Conservation (phyloP, 1,140 invertebrate genomes). For the Bradysia coprophila region DNA sequence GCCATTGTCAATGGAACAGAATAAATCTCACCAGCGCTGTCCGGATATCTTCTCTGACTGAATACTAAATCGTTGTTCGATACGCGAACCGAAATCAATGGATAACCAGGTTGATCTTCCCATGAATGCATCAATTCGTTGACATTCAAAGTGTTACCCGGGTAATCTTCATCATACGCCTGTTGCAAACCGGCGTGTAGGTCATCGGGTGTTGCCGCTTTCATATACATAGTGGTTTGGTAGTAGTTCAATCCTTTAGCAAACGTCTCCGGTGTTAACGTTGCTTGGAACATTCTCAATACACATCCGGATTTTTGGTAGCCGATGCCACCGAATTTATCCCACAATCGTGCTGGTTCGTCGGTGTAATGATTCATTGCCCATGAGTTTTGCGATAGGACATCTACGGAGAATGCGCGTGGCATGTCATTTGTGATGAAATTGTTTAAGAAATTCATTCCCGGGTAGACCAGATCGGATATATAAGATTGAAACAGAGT, state of each 20-base stretch:
- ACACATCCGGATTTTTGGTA: constrained; percentile 42
- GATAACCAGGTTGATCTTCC: constrained; percentile 37
- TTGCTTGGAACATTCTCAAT: not conserved
- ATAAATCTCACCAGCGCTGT: too few relatives aligned
- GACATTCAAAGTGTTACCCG: constrained; percentile 11
- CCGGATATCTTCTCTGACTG: too few relatives aligned
- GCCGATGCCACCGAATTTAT: constrained; percentile 49
- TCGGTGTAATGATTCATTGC: constrained; percentile 43
- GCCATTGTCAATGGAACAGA: too few relatives aligned
- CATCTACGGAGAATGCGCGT: constrained; percentile 11
- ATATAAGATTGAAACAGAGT: constrained; percentile 25
- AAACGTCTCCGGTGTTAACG: not conserved
- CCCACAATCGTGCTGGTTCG: constrained; percentile 39
- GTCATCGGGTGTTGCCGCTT: constrained; percentile 11
- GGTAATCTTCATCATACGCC: constrained; percentile 13
- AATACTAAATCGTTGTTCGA: too few relatives aligned
- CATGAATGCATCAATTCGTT: constrained; percentile 35
- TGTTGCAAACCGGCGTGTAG: constrained; percentile 32
- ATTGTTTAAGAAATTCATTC: constrained; percentile 31
- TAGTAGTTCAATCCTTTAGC: constrained; percentile 1
- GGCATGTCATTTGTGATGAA: constrained; percentile 35
- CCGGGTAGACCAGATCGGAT: constrained; percentile 24
- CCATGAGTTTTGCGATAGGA: constrained; percentile 26
- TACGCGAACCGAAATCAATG: constrained; percentile 32
- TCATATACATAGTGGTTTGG: not conserved